Base-by-base conservation (phyloP, 2,113 vertebrate species). In the Chaenocephalus aceratus region DNA sequence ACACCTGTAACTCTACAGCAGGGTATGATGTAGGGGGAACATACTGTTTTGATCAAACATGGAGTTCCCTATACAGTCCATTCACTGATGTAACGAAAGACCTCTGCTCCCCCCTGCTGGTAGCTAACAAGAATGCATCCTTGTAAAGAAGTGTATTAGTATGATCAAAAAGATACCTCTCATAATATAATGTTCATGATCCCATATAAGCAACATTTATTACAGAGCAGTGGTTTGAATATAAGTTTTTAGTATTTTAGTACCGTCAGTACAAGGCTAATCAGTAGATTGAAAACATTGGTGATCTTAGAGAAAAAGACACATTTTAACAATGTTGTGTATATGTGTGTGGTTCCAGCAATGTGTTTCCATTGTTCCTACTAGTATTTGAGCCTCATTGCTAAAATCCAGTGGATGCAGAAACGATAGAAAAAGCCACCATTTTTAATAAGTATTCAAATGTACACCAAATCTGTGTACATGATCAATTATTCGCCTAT, bases 101-200 rank as follows among this genome's bases (percentile, higher is more conserved):
- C 2, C 5, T 56, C 13, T 56, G 49, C 67, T 18, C 1, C 80
- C 77, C 62, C 59, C 83, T 83, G 21, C 15, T 79, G 88, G 51
- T 6, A 66, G 0, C 15, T 15, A 13, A 34, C 21, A 44, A 73
- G 52, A 85, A 65, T 79, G 61, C 65, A 75, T 26, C 10, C 74
- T 21, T 30, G 30, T 30, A 30, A 30, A 30, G 30, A 30, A 3
- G 3, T 30, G 30, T 30, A 30, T 30, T 30, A 30, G 30, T 30
- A 30, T 30, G 30, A 30, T 30, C 30, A 30, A 30, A 3, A 30
- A 30, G 30, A 30, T 4, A 30, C 30, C 30, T 30, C 30, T 30
- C 30, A 30, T 30, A 30, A 30, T 30, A 30, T 4, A 30, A 30
- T 30, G 3, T 30, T 30, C 30, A 30, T 30, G 30, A 30, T 30